Evolutionary conservation across 2,113 vertebrate species (phyloP).

Genomic region (Pipa parva): DNA sequence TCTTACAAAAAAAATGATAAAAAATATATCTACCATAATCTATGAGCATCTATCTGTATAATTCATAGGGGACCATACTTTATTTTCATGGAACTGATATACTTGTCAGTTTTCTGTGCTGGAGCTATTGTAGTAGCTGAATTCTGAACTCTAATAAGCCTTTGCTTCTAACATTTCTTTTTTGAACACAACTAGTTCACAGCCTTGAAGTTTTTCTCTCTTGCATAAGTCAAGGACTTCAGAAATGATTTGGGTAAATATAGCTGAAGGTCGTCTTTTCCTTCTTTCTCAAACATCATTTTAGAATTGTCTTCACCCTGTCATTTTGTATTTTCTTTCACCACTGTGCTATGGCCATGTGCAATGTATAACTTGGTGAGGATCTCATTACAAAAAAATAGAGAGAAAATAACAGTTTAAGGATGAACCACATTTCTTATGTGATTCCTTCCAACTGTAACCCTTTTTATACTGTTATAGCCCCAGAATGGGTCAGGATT

Average conservation of each 20-base stretch:
- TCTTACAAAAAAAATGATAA: too few species aligned
- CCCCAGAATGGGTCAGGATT: background rate
- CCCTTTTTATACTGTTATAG: background rate
- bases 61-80: too few species aligned
- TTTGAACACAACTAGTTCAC: background rate
- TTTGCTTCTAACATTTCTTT: background rate
- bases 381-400: conserved; percentile 1
- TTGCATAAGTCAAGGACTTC: conserved; percentile 18
- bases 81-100: too few species aligned
- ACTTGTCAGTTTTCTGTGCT: background rate
- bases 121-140: background rate
- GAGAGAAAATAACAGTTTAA: conserved; percentile 14
- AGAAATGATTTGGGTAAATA: conserved; percentile 23
- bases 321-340: conserved; percentile 26
- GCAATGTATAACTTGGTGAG: background rate
- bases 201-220: background rate
- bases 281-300: background rate
- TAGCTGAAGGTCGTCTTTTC: conserved; percentile 24
- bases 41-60: too few species aligned
- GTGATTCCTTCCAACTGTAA: background rate
- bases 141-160: background rate
- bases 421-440: conserved; percentile 8
- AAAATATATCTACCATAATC: too few species aligned
- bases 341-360: background rate
- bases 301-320: conserved; percentile 7